Conservation (phyloP, 1,140 invertebrate species). For the Pogonus chalceus region DNA sequence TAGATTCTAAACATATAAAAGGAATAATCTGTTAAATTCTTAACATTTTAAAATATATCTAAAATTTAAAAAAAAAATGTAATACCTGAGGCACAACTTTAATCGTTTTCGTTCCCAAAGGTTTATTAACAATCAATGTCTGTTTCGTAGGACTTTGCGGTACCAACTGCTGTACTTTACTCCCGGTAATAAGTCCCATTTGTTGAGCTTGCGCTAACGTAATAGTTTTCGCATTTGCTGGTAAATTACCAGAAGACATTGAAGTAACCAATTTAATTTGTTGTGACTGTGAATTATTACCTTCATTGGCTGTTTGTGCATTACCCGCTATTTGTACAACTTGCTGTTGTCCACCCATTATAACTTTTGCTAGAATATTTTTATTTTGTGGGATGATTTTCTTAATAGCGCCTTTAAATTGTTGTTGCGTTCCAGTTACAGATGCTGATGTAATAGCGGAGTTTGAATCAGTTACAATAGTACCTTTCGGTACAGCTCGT, state of each 20-base stretch:
- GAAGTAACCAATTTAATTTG: not conserved
- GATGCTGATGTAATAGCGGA: too few relatives aligned
- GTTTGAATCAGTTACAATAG: not conserved
- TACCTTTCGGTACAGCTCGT: not conserved
- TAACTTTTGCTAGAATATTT: not conserved
- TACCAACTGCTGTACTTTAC: conserved; percentile 44
- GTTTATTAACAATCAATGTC: conserved; percentile 38
- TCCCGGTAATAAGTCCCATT: conserved; percentile 47
- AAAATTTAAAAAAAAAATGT: too few relatives aligned
- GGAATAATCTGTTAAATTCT: too few relatives aligned
- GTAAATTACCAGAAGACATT: conserved; percentile 14
- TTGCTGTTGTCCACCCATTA: not conserved
- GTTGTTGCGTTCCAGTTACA: not conserved
- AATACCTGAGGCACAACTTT: conserved; percentile 31
- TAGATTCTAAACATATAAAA: too few relatives aligned
- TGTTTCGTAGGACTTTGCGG: conserved; percentile 42
- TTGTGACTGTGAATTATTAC: not conserved
- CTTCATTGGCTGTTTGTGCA: not conserved
- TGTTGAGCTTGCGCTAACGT: conserved; percentile 58
- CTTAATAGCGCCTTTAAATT: not conserved
- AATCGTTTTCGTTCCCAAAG: conserved; percentile 26
- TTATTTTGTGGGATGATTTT: conserved; percentile 1
- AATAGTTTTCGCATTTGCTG: conserved; percentile 54
- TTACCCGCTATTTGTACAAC: not conserved
- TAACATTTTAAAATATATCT: too few relatives aligned